Percentiles rank a stretch among this genome's conserved stretches.
Conservation (phyloP, 1,140 invertebrate species). For the Saccostrea cuccullata region DNA sequence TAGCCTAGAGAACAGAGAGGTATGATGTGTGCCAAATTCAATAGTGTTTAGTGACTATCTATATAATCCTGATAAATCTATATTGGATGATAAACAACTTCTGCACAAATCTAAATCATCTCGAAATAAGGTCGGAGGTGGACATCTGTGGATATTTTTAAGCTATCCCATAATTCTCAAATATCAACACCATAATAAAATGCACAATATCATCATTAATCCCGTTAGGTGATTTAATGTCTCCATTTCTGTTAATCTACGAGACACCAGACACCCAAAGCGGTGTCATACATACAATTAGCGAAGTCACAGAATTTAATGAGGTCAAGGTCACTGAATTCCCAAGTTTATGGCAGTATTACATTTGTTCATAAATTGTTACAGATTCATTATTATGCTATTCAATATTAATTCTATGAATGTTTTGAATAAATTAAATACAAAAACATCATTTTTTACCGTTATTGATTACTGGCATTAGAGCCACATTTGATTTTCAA, state of each 20-base stretch:
- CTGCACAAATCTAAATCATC: slow-evolving; percentile 6
- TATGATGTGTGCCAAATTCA: neutral
- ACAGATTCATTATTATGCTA: too few species aligned
- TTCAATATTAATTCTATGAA: too few species aligned
- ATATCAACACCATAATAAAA: neutral
- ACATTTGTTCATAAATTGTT: too few species aligned
- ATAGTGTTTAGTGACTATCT: neutral
- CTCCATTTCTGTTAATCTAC: neutral
- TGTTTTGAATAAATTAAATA: too few species aligned
- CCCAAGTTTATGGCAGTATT: too few species aligned
- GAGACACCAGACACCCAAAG: neutral
- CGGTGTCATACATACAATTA: neutral
- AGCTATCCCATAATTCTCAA: neutral
- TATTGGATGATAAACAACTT: neutral
- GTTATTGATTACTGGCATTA: too few species aligned
- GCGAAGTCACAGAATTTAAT: neutral
- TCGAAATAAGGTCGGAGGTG: neutral
- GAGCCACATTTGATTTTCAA: too few species aligned
- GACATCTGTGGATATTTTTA: neutral
- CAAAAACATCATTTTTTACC: too few species aligned
- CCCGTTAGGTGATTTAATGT: neutral
- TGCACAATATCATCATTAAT: neutral
- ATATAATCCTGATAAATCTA: neutral
- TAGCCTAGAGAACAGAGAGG: neutral
- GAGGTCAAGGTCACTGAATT: neutral